Base-by-base conservation (phyloP, 2,797 vertebrate genomes). In the Myripristis jacobus region DNA sequence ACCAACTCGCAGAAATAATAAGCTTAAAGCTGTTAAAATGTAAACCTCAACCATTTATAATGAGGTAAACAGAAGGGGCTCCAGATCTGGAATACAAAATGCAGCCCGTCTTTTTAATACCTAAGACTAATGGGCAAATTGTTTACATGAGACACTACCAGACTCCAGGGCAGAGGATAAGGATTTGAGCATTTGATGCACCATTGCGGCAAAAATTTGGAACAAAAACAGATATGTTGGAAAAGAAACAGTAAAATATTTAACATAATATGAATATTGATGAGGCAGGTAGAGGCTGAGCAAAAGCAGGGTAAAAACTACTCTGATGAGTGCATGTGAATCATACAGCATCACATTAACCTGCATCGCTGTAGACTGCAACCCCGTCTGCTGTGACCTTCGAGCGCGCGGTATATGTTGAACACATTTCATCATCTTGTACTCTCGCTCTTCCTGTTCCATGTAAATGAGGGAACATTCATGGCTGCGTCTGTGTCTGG, bases 101-200 rank as follows among this genome's bases (percentile, higher is more conserved):
- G 0, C 47, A 36, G 13, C 29, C 53, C 70, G 38, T 27, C 54
- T 79, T 66, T 70, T 71, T 82, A 73, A 85, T 84, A 79, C 43
- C 54, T 70, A 64, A 73, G 56, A 80, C 74, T 80, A 84, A 84
- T 79, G 53, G 65, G 72, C 34, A 75, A 86, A 79, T 80, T 75
- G 64, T 82, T 82, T 85, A 66, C 44, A 59, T 44, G 63, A 80
- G 77, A 75, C 64, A 29, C 60, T 75, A 75, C 80, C 75, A 82
- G 81, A 83, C 69, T 82, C 8, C 69, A 79, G 65, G 88, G 79
- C 72, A 70, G 80, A 21, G 59, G 69, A 78, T 74, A 70, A 70
- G 60, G 68, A 86, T 83, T 71, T 61, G 6, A 77, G 62, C 62
- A 77, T 81, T 82, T 86, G 61, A 78, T 86, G n/a, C n/a, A n/a